phyloP scores from a whole-genome alignment of 1,140 invertebrate genomes.

The Plutomurus gul region DNA sequence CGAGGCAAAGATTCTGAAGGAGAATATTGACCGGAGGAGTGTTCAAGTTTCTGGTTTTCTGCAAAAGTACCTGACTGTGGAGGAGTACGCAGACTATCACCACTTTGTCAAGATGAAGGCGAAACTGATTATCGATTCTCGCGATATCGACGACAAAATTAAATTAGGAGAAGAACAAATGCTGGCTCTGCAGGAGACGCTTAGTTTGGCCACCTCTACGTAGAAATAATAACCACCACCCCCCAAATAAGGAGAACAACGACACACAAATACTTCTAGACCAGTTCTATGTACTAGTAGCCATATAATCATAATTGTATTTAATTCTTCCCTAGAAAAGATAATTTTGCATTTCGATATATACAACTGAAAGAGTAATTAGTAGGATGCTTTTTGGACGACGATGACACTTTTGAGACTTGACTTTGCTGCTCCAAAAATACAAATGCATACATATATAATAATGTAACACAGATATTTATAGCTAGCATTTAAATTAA shows the following conservation, averaged over 20 bases:
- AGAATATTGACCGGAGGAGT: slow-evolving; percentile 79
- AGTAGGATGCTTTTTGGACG: no score
- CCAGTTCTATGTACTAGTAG: no score
- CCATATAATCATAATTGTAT: no score
- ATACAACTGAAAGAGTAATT: no score
- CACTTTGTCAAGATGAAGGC: slow-evolving; percentile 91
- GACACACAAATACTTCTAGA: no score
- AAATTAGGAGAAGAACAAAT: slow-evolving; percentile 84
- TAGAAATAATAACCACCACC: neutral
- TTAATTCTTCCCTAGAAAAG: no score
- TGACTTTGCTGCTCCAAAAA: no score
- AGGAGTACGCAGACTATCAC: slow-evolving; percentile 81
- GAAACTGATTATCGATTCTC: slow-evolving; percentile 81
- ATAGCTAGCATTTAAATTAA: no score
- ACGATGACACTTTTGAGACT: no score
- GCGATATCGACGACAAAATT: slow-evolving; percentile 85
- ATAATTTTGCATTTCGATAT: neutral
- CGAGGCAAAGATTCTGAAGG: slow-evolving; percentile 81
- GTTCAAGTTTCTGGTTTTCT: slow-evolving; percentile 75
- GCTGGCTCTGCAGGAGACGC: slow-evolving; percentile 71
- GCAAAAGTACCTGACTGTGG: slow-evolving; percentile 72
- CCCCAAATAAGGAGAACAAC: no score
- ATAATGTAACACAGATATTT: no score
- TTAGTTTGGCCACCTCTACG: slow-evolving; percentile 53
- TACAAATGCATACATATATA: no score